Conservation (phyloP, 2,797 vertebrate genomes). For the Heteromormyrus szaboi region DNA sequence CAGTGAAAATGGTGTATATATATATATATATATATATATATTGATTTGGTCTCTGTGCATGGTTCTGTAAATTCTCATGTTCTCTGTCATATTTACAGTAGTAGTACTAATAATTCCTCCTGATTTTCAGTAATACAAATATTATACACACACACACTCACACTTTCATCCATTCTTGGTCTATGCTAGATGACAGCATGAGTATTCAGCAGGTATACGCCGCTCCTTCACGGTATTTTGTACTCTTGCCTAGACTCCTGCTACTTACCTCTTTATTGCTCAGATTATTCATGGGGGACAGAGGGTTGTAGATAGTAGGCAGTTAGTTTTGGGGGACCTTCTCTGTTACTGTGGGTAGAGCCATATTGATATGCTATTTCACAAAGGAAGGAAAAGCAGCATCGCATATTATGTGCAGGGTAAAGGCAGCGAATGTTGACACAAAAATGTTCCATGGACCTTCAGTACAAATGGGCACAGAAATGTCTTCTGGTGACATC, state of each 20-base stretch:
- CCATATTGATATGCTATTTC: neutral
- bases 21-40: neutral
- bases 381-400: neutral
- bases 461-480: neutral
- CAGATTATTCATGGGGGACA: neutral
- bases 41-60: neutral
- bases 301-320: neutral
- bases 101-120: neutral
- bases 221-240: neutral
- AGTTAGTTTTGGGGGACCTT: neutral
- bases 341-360: neutral
- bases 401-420: neutral
- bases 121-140: neutral
- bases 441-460: neutral
- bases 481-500: neutral
- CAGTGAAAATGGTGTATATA: neutral
- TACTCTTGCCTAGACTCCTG: neutral
- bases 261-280: neutral
- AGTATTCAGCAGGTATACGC: neutral
- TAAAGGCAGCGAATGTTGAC: neutral
- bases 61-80: neutral
- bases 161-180: neutral
- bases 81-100: neutral
- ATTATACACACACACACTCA: neutral
- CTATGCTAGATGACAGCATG: neutral